Evolutionary conservation across 2,888 invertebrate genomes (phyloP).

Genomic region (Thelaira solivaga): DNA sequence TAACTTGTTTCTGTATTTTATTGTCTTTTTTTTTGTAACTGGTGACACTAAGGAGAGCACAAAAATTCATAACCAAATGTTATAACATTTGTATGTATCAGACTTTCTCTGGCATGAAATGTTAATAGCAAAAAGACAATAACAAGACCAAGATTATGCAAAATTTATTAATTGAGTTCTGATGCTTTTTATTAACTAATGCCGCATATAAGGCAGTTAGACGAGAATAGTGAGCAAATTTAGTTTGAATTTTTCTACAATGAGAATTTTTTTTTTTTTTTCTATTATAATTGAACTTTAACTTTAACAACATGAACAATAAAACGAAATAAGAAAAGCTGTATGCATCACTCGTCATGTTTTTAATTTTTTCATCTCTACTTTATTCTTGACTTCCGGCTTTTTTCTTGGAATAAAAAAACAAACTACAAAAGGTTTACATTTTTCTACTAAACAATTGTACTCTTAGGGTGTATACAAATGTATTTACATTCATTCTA

Average conservation of each 20-base stretch:
- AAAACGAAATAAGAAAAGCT: not conserved
- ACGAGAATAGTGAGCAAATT: not conserved
- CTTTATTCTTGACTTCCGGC: slow-evolving; percentile 48
- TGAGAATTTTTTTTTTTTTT: slow-evolving; percentile 22
- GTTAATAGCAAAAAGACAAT: not conserved
- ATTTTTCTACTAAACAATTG: slow-evolving; percentile 16
- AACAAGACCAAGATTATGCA: slow-evolving; percentile 12
- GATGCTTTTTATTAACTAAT: no score
- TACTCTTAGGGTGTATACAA: not conserved
- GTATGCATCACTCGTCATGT: slow-evolving; percentile 31
- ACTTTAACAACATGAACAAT: slow-evolving; percentile 14
- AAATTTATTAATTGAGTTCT: slow-evolving; percentile 18
- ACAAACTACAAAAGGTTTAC: not conserved
- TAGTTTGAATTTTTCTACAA: not conserved
- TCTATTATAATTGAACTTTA: slow-evolving; percentile 48
- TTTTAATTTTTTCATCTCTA: not conserved
- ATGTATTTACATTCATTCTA: not conserved
- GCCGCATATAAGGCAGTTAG: no score
- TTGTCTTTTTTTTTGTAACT: not conserved
- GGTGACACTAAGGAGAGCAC: not conserved
- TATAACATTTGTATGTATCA: no score
- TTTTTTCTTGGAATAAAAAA: slow-evolving; percentile 25
- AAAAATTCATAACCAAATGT: not conserved
- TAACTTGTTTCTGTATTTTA: slow-evolving; percentile 42
- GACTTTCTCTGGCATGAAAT: slow-evolving; percentile 20